These are phyloP conservation scores for Psammodynastes pulverulentus DNA, from an alignment of 2,113 vertebrate genomes.

Conservation along the genomic window DNA sequence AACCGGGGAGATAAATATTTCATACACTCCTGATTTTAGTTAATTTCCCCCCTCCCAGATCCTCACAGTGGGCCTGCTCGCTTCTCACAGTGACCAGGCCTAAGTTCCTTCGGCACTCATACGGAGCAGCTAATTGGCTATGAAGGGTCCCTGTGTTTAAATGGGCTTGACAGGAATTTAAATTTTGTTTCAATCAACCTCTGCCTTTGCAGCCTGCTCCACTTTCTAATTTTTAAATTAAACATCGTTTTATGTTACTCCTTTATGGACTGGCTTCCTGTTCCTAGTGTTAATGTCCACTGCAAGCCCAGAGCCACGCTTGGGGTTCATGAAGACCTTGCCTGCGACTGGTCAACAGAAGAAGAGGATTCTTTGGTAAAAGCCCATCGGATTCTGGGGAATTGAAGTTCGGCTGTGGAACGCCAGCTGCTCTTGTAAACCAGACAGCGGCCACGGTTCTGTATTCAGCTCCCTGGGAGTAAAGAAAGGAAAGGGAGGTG, in stretches of 20 bases:
- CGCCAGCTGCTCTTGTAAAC: background rate
- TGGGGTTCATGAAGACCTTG: background rate
- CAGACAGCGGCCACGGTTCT: background rate
- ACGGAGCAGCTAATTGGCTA: conserved; percentile 83
- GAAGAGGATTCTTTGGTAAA: conserved; percentile 39
- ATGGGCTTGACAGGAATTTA: conserved; percentile 84
- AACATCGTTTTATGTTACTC: conserved; percentile 47
- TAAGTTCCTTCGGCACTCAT: conserved; percentile 72
- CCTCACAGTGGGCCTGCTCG: conserved; percentile 68
- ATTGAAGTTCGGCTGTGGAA: conserved; percentile 8
- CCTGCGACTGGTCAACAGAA: background rate
- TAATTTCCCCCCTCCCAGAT: conserved; percentile 66
- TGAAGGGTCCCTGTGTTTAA: conserved; percentile 81
- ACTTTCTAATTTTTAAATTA: conserved; percentile 83
- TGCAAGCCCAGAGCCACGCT: conserved; percentile 24
- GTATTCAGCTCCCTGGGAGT: background rate
- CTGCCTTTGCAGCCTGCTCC: conserved; percentile 77
- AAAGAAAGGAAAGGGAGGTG: background rate
- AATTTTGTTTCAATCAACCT: conserved; percentile 83
- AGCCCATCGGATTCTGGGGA: background rate
- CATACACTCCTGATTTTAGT: conserved; percentile 74
- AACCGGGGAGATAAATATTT: conserved; percentile 74
- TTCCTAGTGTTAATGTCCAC: conserved; percentile 9
- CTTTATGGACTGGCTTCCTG: background rate
- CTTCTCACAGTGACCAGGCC: conserved; percentile 72